A percentile compares a stretch with the other conserved stretches of the same genome.
phyloP scores from a whole-genome alignment of 2,113 vertebrate genomes.

The Boulengeromyrus knoepffleri region DNA sequence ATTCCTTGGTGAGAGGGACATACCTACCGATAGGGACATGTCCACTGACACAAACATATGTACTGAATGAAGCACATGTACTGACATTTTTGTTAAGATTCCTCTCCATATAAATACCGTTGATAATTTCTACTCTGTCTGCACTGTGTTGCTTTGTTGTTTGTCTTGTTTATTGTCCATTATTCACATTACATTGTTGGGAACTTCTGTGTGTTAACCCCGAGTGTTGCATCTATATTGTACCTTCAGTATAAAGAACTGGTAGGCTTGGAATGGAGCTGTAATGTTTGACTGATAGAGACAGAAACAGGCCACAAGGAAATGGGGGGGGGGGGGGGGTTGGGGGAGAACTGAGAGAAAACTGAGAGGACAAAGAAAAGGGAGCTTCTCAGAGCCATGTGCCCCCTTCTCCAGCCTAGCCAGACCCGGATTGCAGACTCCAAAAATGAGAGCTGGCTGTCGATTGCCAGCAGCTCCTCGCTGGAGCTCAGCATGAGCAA shows the following conservation, averaged over 20 bases:
- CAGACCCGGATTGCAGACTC: slow-evolving; percentile 29
- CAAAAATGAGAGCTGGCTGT: slow-evolving; percentile 32
- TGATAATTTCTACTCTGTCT: not conserved
- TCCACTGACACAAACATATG: not conserved
- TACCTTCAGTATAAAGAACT: not conserved
- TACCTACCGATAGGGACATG: not conserved
- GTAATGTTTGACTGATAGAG: not conserved
- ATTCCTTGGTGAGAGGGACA: slow-evolving; percentile 31
- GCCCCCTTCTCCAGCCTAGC: slow-evolving; percentile 30
- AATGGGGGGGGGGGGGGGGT: not conserved
- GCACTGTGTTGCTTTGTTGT: not conserved
- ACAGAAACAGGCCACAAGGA: not conserved
- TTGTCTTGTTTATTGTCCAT: not conserved
- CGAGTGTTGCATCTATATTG: not conserved
- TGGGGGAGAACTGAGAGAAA: not conserved
- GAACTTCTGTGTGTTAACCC: not conserved
- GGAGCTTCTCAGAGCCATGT: not conserved
- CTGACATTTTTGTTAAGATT: not conserved
- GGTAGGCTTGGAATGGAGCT: not conserved
- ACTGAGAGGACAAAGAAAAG: not conserved
- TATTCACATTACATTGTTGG: not conserved
- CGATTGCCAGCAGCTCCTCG: slow-evolving; percentile 27
- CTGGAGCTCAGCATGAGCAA: slow-evolving; percentile 46
- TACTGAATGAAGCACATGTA: not conserved
- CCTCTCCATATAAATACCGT: not conserved